phyloP scores from a whole-genome alignment of 1,140 invertebrate species.

The Diorhabda carinulata region DNA sequence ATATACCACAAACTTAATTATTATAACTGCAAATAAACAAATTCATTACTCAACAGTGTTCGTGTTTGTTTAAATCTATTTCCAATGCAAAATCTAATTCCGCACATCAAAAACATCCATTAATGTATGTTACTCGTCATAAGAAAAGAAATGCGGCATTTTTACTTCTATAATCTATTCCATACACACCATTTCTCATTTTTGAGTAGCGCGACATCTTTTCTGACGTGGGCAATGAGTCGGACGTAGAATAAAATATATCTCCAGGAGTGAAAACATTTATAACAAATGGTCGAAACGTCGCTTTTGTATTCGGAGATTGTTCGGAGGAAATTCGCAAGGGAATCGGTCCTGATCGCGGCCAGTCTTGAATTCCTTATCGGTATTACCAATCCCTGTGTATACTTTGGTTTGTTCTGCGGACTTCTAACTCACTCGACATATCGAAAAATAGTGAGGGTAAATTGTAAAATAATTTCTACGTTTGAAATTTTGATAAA shows the following conservation, averaged over 20 bases:
- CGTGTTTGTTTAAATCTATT: too few relatives aligned
- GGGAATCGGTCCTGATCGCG: slow-evolving; percentile 31
- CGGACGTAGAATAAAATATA: slow-evolving; percentile 34
- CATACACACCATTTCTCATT: slow-evolving; percentile 17
- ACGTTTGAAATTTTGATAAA: too few relatives aligned
- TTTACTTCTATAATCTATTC: background rate
- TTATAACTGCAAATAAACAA: too few relatives aligned
- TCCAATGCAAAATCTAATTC: too few relatives aligned
- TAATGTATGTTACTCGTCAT: too few relatives aligned
- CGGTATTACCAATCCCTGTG: slow-evolving; percentile 36
- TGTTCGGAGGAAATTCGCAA: slow-evolving; percentile 15
- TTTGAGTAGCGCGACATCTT: slow-evolving; percentile 27
- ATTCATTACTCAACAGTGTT: too few relatives aligned
- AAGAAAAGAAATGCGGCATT: too few relatives aligned
- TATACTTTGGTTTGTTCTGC: slow-evolving; percentile 23
- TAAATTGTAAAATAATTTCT: too few relatives aligned
- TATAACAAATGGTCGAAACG: slow-evolving; percentile 41
- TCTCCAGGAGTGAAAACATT: slow-evolving; percentile 35
- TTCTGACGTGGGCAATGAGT: slow-evolving; percentile 33
- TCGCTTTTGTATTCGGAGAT: slow-evolving; percentile 36
- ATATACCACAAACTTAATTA: too few relatives aligned
- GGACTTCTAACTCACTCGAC: slow-evolving; percentile 36
- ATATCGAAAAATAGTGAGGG: background rate
- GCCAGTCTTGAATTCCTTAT: slow-evolving; percentile 39
- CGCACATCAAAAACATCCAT: too few relatives aligned